A percentile compares a stretch with the other conserved stretches of the same genome.
Conservation (phyloP, 1,140 invertebrate genomes). For the Chlorops oryzae region DNA sequence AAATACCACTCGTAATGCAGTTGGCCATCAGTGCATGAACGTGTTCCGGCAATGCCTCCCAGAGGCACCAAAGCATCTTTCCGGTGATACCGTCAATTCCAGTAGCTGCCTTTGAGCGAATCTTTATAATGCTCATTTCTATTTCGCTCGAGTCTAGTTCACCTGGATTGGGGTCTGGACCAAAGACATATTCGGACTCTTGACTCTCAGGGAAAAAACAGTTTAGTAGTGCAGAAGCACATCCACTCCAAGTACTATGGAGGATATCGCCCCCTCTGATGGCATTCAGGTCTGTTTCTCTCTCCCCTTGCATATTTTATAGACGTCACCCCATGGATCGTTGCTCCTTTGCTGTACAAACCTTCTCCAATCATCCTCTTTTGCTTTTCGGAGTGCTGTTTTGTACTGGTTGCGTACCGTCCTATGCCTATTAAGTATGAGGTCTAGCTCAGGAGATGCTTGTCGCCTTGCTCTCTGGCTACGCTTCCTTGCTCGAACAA, state of each 20-base stretch:
- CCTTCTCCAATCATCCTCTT: no score
- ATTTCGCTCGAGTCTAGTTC: background rate
- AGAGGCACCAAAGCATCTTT: slow-evolving; percentile 4
- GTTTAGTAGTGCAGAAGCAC: background rate
- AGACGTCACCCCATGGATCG: slow-evolving; percentile 7
- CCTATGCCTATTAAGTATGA: no score
- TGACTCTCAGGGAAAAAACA: slow-evolving; percentile 2
- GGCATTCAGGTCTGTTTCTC: background rate
- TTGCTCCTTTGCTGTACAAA: slow-evolving; percentile 4
- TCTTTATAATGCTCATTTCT: background rate
- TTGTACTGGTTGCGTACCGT: no score
- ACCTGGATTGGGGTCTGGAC: background rate
- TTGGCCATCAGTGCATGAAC: background rate
- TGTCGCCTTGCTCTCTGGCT: no score
- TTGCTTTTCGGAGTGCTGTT: no score
- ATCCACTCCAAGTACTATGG: background rate
- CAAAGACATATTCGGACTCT: background rate
- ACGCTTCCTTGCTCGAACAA: no score
- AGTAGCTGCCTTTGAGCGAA: background rate
- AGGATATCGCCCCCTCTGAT: background rate
- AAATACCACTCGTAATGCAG: background rate
- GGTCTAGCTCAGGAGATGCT: no score
- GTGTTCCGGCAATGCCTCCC: slow-evolving; percentile 3
- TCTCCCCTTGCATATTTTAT: slow-evolving; percentile 5
- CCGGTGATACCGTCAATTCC: slow-evolving; percentile 8